Percentiles rank a stretch among this genome's conserved stretches.
Evolutionary conservation across 1,140 invertebrate species (phyloP).

Genomic region (Temnothorax longispinosus): DNA sequence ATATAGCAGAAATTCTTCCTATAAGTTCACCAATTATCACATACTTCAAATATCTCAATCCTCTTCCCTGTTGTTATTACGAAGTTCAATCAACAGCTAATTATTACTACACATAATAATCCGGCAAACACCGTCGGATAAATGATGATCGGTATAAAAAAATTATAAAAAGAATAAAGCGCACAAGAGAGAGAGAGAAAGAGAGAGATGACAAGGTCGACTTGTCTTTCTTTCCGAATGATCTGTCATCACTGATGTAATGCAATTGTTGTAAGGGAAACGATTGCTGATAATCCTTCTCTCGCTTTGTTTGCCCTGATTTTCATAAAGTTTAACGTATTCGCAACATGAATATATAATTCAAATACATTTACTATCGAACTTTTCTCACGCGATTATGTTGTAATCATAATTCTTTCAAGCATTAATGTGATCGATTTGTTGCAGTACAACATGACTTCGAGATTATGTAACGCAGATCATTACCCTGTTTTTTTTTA

Average conservation of each 20-base stretch:
- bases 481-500: conserved; percentile 29
- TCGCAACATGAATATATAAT: not conserved
- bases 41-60: conserved; percentile 41
- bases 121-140: not conserved
- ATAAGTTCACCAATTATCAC: conserved; percentile 5
- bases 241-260: conserved; percentile 32
- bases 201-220: conserved; percentile 35
- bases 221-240: conserved; percentile 26
- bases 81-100: conserved; percentile 18
- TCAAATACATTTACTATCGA: not conserved
- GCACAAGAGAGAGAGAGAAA: not conserved
- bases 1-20: not conserved
- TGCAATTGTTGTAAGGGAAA: conserved; percentile 29
- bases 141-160: conserved; percentile 18
- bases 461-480: conserved; percentile 35
- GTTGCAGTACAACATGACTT: conserved; percentile 36
- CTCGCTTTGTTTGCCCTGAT: conserved; percentile 30
- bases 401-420: conserved; percentile 36
- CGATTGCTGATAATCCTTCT: conserved; percentile 22
- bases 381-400: conserved; percentile 48
- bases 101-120: conserved; percentile 31
- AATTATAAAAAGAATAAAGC: conserved; percentile 45
- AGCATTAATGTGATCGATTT: conserved; percentile 50
- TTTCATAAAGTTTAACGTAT: conserved; percentile 39
- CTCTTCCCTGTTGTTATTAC: conserved; percentile 30